Evolutionary conservation across 2,888 invertebrate species (phyloP), one percentile per base, ranked within the genome.

Genomic region (Linnaemya tessellans): DNA sequence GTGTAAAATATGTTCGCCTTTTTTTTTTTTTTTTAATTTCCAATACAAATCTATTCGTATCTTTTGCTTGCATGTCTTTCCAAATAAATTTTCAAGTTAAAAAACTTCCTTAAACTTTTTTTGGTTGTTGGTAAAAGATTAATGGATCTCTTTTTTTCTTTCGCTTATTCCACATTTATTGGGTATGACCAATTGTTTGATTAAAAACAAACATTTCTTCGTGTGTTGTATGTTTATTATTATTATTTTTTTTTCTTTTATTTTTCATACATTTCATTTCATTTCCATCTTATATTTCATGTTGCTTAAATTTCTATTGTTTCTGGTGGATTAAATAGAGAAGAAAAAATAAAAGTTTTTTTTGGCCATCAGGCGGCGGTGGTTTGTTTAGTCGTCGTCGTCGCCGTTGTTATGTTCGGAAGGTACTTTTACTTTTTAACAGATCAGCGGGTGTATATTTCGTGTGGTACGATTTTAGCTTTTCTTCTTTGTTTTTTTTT

Each of bases 391-490:
- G 11, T 25, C 30, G 13, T 41, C 10, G 18, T 20, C 41, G 11
- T 25, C 30, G 13, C 22, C 10, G 18, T 62, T 20, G 20, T 58
- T 58, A 3, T 25, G 77, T 20, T 74, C 30, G 15, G 41, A 67
- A 73, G 73, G 84, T 85, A 81, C 84, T 85, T 73, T 80, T 85
- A 62, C 58, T 58, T 58, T 71, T 43, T 58, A 74, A 81, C 70
- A 65, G 84, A 85, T 85, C 84, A 81, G 84, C 84, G 84, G 84
- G 84, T 85, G 84, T 81, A 80, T 67, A 71, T 49, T 70, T 70
- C 70, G 70, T 70, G 18, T 54, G 25, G 56, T 38, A 38, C 25
- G 56, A 20, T 41, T 62, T 60, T 56, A 49, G 9, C n/a, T 60
- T 30, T 18, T 60, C n/a, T 60, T 64, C 22, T 2, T 46, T 49